A percentile compares a stretch with the other conserved stretches of the same genome.
Conservation (phyloP, 2,113 vertebrate genomes). For the Eira barbara region DNA sequence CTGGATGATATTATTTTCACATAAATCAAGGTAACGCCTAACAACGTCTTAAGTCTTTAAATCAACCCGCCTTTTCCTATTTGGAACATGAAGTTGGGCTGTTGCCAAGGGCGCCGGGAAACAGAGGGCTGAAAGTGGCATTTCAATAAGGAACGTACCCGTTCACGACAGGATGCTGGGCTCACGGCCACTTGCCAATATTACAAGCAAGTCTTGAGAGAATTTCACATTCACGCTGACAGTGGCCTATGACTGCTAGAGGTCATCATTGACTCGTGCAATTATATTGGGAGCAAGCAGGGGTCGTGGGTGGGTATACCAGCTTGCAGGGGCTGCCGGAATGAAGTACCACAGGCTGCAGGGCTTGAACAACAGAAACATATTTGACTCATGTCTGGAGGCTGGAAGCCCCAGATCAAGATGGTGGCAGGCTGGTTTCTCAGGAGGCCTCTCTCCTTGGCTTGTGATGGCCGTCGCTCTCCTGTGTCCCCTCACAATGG, state of each 20-base stretch:
- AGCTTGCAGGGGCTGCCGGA: fast-evolving
- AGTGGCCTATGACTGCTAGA: not conserved
- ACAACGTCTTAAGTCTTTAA: constrained; percentile 11
- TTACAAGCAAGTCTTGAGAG: not conserved
- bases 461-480: fast-evolving
- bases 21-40: constrained; percentile 51
- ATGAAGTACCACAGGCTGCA: fast-evolving
- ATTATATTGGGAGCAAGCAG: not conserved
- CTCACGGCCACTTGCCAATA: not conserved
- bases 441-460: not conserved
- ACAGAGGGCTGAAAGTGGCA: constrained; percentile 5
- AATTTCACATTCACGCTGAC: not conserved
- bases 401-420: not conserved
- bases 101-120: not conserved
- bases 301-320: fast-evolving
- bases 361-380: not conserved
- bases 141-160: constrained; percentile 14
- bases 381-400: not conserved
- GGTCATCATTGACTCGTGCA: not conserved
- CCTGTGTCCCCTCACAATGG: fast-evolving
- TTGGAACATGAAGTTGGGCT: not conserved
- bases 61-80: constrained; percentile 63
- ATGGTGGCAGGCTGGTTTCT: not conserved
- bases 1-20: constrained; percentile 54
- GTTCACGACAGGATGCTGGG: not conserved